Evolutionary conservation across 2,888 invertebrate genomes (phyloP).

Genomic region (Gymnocheta viridis): DNA sequence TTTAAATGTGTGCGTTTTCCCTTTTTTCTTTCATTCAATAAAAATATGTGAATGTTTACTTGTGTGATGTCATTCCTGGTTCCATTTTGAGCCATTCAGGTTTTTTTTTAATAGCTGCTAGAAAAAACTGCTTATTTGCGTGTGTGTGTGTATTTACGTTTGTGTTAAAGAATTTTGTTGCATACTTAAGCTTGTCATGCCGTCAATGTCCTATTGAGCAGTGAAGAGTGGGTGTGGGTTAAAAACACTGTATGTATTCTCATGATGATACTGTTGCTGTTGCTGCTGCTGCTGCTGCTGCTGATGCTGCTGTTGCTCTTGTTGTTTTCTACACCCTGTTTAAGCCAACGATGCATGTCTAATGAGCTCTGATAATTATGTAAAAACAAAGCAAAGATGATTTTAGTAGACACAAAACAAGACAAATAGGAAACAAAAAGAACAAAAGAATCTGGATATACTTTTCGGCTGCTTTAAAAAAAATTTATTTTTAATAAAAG

Average conservation of each 20-base stretch:
- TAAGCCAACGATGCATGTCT: constrained; percentile 43
- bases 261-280: neutral
- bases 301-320: neutral
- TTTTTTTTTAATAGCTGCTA: neutral
- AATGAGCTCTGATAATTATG: constrained; percentile 57
- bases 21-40: neutral
- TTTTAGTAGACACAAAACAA: constrained; percentile 2
- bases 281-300: neutral
- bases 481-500: too few relatives aligned
- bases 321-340: constrained; percentile 8
- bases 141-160: neutral
- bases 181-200: constrained; percentile 16
- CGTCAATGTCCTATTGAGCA: constrained; percentile 64
- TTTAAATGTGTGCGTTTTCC: neutral
- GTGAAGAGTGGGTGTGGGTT: constrained; percentile 1
- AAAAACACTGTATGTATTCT: neutral
- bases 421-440: neutral
- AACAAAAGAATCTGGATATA: neutral
- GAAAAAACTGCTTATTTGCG: neutral
- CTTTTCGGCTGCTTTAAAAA: neutral
- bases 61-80: constrained; percentile 63
- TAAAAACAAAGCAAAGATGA: constrained; percentile 34
- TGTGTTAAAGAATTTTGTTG: constrained; percentile 23
- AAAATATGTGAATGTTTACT: constrained; percentile 42
- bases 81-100: neutral